Base-by-base conservation (phyloP, 2,797 vertebrate genomes). In the Alectoris magna region DNA sequence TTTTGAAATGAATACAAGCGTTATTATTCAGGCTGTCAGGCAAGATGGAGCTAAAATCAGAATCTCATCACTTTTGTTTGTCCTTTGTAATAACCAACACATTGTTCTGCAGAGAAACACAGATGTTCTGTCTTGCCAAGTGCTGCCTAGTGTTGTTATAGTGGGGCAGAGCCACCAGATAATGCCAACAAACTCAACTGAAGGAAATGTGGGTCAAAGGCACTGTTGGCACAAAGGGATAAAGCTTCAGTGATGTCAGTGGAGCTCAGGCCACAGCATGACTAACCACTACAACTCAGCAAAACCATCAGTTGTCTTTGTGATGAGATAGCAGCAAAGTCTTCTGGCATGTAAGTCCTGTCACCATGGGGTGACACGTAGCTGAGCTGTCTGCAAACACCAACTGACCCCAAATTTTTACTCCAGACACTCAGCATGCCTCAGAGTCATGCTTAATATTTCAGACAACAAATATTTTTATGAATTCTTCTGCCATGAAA, bases 21-120 rank as follows among this genome's bases (percentile, higher is more conserved):
- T 87, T 93, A 93, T 88, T 70, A 80, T 21, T 51, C 75, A 85
- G 66, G 64, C 71, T 79, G 49, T 49, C 84, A 49, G 86, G 53
- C 58, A 91, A 49, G 19, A 34, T 0, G 1, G 48, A 81, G 60
- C 53, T 79, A 64, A 76, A 79, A 62, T 21, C 0, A 0, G 69
- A 71, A 87, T 94, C 86, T 44, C 71, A 78, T 70, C 46, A 34
- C 76, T 93, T 94, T 76, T 88, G 83, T 94, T 95, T 94, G 64
- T 43, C 58, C 44, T 3, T 46, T 68, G 41, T 72, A 76, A 91
- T 75, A 93, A 66, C 36, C 2, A 2, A 31, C 48, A 56, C 58
- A 74, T 84, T 95, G 81, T 94, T 88, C 87, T 71, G 71, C 68
- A 24, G 49, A 90, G 74, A 84, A 87, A 84, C 60, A 67, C 67